These are phyloP conservation scores for Zosterops hypoxanthus DNA, from an alignment of 2,113 vertebrate species.

Conservation along the genomic window DNA sequence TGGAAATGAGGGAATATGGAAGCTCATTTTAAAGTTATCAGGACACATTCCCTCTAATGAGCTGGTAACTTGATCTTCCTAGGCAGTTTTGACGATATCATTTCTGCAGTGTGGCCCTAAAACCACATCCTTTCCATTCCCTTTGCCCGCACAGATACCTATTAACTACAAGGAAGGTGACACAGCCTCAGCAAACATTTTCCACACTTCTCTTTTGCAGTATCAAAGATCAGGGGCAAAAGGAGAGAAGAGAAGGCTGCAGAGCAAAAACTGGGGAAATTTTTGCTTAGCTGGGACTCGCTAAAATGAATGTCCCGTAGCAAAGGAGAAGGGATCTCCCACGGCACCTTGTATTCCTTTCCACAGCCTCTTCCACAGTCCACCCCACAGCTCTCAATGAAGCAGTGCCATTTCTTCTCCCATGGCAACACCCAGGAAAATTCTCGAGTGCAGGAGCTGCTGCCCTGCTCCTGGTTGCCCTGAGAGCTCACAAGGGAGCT, in stretches of 20 bases:
- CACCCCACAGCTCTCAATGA: neutral
- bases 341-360: neutral
- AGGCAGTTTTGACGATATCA: neutral
- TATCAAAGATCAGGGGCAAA: neutral
- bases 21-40: conserved; percentile 53
- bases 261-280: neutral
- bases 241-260: neutral
- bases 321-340: neutral
- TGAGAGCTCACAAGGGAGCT: neutral
- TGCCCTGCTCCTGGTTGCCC: neutral
- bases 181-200: neutral
- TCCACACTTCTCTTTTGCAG: neutral
- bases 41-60: conserved; percentile 41
- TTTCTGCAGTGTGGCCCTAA: neutral
- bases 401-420: neutral
- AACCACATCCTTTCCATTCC: neutral
- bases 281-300: neutral
- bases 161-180: accelerated
- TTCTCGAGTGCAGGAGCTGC: neutral
- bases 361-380: neutral
- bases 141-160: neutral
- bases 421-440: neutral
- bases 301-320: neutral
- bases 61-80: conserved; percentile 56
- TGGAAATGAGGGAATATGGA: conserved; percentile 42